A percentile compares a stretch with the other conserved stretches of the same genome.
These are phyloP conservation scores for Mastomys natalensis DNA, from an alignment of 2,113 vertebrate genomes.

Conservation along the genomic window DNA sequence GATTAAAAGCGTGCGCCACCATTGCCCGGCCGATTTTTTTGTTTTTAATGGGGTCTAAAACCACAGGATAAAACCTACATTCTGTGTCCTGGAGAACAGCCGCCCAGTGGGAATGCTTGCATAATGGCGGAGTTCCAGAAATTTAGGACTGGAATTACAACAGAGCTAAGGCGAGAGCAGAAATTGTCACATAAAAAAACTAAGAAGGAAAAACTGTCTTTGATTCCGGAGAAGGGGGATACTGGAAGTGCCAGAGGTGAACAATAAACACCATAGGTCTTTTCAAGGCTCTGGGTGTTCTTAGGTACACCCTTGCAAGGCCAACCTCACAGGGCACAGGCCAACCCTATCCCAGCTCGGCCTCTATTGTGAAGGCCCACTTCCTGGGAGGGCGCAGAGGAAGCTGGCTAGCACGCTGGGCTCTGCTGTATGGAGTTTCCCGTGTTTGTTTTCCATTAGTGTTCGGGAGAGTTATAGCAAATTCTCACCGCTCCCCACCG, in stretches of 20 bases:
- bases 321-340: background rate
- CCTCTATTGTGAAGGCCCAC: background rate
- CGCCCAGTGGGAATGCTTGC: background rate
- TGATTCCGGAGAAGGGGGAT: background rate
- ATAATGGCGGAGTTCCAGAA: background rate
- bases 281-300: background rate
- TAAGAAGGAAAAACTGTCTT: background rate
- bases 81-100: background rate
- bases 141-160: background rate
- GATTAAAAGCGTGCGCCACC: too few relatives aligned
- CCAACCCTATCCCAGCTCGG: background rate
- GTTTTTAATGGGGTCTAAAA: background rate
- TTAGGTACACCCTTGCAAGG: background rate
- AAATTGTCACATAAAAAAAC: background rate
- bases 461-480: constrained; percentile 42
- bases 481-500: background rate
- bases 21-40: too few relatives aligned
- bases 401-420: background rate
- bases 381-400: background rate
- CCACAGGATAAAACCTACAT: background rate
- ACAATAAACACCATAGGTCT: rapidly evolving
- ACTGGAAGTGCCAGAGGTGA: background rate
- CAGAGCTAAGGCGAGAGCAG: background rate
- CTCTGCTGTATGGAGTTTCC: background rate
- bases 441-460: constrained; percentile 46